A percentile compares a stretch with the other conserved stretches of the same genome.
phyloP scores from a whole-genome alignment of 53 echinoderm and acorn worm species.

The Echinometra lucunter region DNA sequence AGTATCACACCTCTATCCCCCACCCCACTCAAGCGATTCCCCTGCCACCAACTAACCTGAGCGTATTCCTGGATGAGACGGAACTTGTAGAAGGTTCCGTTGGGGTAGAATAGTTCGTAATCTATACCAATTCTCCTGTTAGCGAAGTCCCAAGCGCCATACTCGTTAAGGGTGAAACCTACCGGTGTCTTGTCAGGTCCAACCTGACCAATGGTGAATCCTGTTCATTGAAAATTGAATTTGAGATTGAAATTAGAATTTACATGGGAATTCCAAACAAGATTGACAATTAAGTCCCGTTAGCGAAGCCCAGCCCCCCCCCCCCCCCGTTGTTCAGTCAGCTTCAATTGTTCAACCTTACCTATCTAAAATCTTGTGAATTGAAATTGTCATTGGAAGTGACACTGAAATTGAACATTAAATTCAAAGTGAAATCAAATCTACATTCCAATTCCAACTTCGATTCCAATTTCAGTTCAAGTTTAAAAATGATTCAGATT shows the following conservation, averaged over 20 bases:
- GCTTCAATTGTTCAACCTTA: too few relatives aligned
- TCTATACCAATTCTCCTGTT: constrained; percentile 13
- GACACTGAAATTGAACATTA: not conserved
- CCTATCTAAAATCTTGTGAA: too few relatives aligned
- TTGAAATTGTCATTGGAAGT: not conserved
- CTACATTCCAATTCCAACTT: not conserved
- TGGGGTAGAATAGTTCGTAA: not conserved
- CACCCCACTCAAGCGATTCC: not conserved
- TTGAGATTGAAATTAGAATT: not conserved
- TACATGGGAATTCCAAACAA: not conserved
- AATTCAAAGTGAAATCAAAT: not conserved
- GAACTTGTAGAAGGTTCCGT: constrained; percentile 2
- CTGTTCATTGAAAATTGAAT: not conserved
- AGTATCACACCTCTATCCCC: not conserved
- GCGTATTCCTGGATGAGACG: constrained; percentile 13
- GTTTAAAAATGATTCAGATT: too few relatives aligned
- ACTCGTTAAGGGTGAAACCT: not conserved
- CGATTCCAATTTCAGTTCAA: too few relatives aligned
- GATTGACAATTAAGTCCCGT: too few relatives aligned
- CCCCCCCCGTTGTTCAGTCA: too few relatives aligned
- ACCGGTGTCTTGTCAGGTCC: not conserved
- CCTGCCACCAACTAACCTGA: not conserved
- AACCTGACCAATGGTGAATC: not conserved
- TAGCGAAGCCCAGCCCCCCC: too few relatives aligned
- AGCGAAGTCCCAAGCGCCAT: constrained; percentile 29